Percentiles rank a stretch among this genome's conserved stretches.
Conservation (phyloP, 2,113 vertebrate genomes). For the Myocastor coypus region DNA sequence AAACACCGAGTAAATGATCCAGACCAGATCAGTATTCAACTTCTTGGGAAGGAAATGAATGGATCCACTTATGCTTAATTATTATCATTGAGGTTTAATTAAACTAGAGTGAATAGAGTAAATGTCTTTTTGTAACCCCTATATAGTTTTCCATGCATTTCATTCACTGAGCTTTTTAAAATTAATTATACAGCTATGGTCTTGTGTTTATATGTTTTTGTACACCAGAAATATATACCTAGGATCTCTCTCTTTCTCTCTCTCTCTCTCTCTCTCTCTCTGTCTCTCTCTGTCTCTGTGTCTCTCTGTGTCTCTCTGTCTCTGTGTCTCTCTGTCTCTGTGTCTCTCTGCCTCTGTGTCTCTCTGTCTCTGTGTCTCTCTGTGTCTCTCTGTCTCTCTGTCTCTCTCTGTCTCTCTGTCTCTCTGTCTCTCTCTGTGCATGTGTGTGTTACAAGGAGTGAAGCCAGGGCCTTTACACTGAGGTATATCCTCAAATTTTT, state of each 20-base stretch:
- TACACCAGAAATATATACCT: not conserved
- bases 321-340: not conserved
- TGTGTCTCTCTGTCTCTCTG: too few relatives aligned
- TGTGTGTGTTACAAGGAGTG: not conserved
- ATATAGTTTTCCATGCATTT: not conserved
- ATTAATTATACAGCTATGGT: not conserved
- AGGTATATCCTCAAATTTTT: not conserved
- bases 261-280: too few relatives aligned
- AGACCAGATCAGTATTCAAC: not conserved
- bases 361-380: too few relatives aligned
- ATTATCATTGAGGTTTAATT: constrained; percentile 45
- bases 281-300: too few relatives aligned
- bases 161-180: not conserved
- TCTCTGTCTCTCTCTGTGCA: not conserved
- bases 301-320: too few relatives aligned
- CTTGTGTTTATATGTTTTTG: not conserved
- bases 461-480: not conserved
- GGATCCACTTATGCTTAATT: not conserved
- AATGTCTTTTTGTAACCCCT: not conserved
- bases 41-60: constrained; percentile 24
- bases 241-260: not conserved
- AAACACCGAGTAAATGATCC: constrained; percentile 3
- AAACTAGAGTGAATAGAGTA: not conserved
- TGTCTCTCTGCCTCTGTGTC: too few relatives aligned
- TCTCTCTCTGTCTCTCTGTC: too few relatives aligned